A percentile compares a stretch with the other conserved stretches of the same genome.
These are phyloP conservation scores for Tamias sibiricus DNA, from an alignment of 2,113 vertebrate species.

Conservation along the genomic window DNA sequence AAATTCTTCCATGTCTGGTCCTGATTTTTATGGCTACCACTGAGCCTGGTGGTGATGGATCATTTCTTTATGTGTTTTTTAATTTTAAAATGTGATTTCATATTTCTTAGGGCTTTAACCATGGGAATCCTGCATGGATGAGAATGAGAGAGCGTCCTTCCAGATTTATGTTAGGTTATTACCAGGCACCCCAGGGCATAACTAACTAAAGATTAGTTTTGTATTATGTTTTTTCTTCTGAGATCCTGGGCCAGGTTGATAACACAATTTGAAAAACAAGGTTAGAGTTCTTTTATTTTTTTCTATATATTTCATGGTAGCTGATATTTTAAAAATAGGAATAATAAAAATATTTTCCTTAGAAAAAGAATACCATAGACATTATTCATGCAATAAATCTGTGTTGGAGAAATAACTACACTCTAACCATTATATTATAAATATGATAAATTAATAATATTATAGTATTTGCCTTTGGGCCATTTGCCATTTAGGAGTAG, in stretches of 20 bases:
- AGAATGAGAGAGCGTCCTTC: background rate
- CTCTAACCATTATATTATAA: background rate
- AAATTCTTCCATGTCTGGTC: background rate
- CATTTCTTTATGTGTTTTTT: conserved; percentile 16
- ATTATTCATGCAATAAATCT: conserved; percentile 1
- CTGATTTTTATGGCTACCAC: background rate
- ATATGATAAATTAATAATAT: background rate
- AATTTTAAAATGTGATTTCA: conserved; percentile 48
- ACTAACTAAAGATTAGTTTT: conserved; percentile 32
- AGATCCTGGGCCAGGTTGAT: background rate
- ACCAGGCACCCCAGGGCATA: background rate
- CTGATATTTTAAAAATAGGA: background rate
- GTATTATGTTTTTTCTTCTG: background rate
- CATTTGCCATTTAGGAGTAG: background rate
- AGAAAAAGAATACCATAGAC: background rate
- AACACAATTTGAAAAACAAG: conserved; percentile 31
- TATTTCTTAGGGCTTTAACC: conserved; percentile 26
- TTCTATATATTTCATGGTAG: background rate
- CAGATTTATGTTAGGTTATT: conserved; percentile 47
- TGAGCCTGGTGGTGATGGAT: background rate
- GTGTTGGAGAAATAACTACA: background rate
- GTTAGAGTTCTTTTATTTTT: background rate
- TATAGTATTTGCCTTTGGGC: background rate
- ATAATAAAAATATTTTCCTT: background rate
- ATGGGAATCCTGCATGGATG: background rate